Evolutionary conservation across 2,888 invertebrate genomes (phyloP), one percentile per base, ranked within the genome.

Genomic region (Falcaria lacertinaria): DNA sequence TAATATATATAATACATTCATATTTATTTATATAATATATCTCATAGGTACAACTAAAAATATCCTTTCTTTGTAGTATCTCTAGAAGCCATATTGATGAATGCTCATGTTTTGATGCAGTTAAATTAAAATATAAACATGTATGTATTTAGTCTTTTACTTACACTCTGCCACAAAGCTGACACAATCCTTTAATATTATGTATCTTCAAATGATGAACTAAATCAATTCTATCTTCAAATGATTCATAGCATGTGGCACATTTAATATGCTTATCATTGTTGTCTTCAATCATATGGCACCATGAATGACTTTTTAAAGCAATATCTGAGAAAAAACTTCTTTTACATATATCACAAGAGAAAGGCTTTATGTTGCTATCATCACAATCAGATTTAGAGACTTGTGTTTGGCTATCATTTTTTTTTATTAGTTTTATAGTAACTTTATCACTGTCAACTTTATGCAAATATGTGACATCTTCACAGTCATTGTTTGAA

Each of bases 121-220:
- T n/a, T n/a, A n/a, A n/a, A n/a, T n/a, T n/a, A n/a, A n/a, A n/a
- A 14, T 14, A 33, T 0, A 5, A 33, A 13, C 3, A 33, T 5
- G 13, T 4, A 33, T 33, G 14, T 33, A 4, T 13, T 3, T 6
- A 1, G 14, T 14, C 1, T 25, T 17, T 15, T 37, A 90, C 92
- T 91, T 77, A 93, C 94, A 91, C 88, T 84, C 93, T 83, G 48
- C 92, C 92, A 76, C 93, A 94, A 54, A 92, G 86, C 64, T 92
- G 90, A 62, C 93, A 93, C 68, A 91, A 89, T 50, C 92, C 92
- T 66, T 89, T 91, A 46, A 90, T 90, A 62, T 90, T 86, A 68
- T 92, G 93, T 17, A 90, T 89, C 69, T 93, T 93, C 49, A 93
- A 72, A 74, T 94, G 93, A 39, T 90, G 84, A 66, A 93, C 91